A percentile compares a stretch with the other conserved stretches of the same genome.
phyloP scores from a whole-genome alignment of 2,888 invertebrate genomes.

The Melieria omissa region DNA sequence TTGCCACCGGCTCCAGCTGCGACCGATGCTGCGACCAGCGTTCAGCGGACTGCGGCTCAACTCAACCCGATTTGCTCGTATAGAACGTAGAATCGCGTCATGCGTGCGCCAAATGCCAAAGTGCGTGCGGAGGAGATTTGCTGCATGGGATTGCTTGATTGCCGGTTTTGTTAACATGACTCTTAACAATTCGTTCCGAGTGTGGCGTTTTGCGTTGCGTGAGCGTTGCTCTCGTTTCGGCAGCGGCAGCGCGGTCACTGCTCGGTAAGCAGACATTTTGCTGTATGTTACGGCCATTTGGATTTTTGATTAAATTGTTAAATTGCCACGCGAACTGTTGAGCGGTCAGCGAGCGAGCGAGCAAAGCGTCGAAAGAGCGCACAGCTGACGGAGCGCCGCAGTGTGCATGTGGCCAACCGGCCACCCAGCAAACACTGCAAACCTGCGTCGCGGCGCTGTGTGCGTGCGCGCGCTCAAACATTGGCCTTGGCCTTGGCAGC shows the following conservation, averaged over 20 bases:
- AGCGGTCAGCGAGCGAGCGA: background rate
- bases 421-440: background rate
- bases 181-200: no score
- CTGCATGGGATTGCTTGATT: background rate
- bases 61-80: background rate
- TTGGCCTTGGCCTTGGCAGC: constrained; percentile 51
- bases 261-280: no score
- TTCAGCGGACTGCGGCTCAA: background rate
- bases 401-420: background rate
- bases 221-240: no score
- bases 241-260: no score
- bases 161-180: background rate
- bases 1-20: background rate
- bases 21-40: background rate
- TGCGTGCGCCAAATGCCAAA: background rate
- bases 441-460: background rate
- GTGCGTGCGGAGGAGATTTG: background rate
- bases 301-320: no score
- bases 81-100: background rate
- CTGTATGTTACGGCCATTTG: no score
- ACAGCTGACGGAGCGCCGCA: no score
- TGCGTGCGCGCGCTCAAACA: constrained; percentile 19
- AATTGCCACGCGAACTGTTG: no score
- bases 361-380: background rate
- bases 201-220: no score